Evolutionary conservation across 2,888 invertebrate genomes (phyloP).

Genomic region (Heliconius ethilla): DNA sequence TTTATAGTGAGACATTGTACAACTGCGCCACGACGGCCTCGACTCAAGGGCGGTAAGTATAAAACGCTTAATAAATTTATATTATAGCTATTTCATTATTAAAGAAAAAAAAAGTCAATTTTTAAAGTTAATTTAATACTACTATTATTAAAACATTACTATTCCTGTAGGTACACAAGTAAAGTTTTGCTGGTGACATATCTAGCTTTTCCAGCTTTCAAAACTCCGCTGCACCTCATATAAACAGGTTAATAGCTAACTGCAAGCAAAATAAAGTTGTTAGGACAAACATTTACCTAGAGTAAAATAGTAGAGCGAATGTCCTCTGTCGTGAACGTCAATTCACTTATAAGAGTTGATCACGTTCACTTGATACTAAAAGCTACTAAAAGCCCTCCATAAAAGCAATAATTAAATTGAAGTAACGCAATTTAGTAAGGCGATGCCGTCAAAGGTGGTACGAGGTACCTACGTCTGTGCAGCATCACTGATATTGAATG

Average conservation of each 20-base stretch:
- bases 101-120: too few species aligned
- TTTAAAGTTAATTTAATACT: background rate
- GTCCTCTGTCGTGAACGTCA: slow-evolving; percentile 69
- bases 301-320: slow-evolving; percentile 57
- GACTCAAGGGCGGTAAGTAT: background rate
- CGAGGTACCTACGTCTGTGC: slow-evolving; percentile 44
- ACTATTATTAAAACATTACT: background rate
- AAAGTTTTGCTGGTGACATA: background rate
- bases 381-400: slow-evolving; percentile 83
- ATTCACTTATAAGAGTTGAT: slow-evolving; percentile 80
- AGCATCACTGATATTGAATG: slow-evolving; percentile 36
- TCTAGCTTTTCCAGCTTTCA: background rate
- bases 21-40: background rate
- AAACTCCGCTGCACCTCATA: background rate
- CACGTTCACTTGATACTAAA: slow-evolving; percentile 79
- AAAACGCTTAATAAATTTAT: background rate
- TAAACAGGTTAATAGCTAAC: slow-evolving; percentile 14
- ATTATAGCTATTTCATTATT: background rate
- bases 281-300: slow-evolving; percentile 45
- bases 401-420: slow-evolving; percentile 83
- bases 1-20: background rate
- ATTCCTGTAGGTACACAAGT: background rate
- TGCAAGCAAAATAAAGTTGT: slow-evolving; percentile 40
- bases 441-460: slow-evolving; percentile 69
- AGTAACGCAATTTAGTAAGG: slow-evolving; percentile 79